These are phyloP conservation scores for Craniophora ligustri DNA, from an alignment of 2,888 invertebrate genomes.

Conservation along the genomic window DNA sequence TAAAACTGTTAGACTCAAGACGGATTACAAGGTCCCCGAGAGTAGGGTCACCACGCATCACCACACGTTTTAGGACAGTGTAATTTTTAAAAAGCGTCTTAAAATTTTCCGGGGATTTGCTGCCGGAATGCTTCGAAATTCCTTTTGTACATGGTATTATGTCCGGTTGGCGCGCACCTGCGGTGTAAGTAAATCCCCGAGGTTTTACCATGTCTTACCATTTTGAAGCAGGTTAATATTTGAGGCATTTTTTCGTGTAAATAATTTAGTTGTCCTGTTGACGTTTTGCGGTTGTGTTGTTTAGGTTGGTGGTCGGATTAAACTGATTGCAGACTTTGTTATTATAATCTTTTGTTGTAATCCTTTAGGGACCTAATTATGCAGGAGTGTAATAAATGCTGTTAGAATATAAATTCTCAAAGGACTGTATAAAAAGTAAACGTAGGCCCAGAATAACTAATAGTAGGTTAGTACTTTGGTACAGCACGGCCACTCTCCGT, in stretches of 20 bases:
- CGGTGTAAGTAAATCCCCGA: conserved; percentile 42
- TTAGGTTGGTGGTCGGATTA: conserved; percentile 25
- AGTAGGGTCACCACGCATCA: conserved; percentile 39
- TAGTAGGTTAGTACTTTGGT: too few relatives aligned
- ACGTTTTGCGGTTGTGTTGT: conserved; percentile 18
- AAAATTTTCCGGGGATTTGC: conserved; percentile 54
- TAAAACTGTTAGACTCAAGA: conserved; percentile 56
- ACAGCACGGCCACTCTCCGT: too few relatives aligned
- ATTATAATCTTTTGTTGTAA: conserved; percentile 21
- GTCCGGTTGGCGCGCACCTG: conserved; percentile 49
- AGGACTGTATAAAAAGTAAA: too few relatives aligned
- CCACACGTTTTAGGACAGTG: conserved; percentile 31
- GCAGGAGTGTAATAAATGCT: not conserved
- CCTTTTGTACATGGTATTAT: conserved; percentile 46
- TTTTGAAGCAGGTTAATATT: conserved; percentile 43
- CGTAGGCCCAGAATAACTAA: too few relatives aligned
- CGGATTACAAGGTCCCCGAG: conserved; percentile 48
- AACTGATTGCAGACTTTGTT: conserved; percentile 28
- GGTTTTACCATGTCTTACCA: conserved; percentile 33
- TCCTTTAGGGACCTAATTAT: conserved; percentile 5
- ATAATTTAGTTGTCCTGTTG: conserved; percentile 25
- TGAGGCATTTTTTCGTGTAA: conserved; percentile 26
- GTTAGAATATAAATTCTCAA: not conserved
- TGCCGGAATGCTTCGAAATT: conserved; percentile 18
- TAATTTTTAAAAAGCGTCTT: conserved; percentile 49